Evolutionary conservation across 2,113 vertebrate genomes (phyloP).

Genomic region (Podarcis cretensis): DNA sequence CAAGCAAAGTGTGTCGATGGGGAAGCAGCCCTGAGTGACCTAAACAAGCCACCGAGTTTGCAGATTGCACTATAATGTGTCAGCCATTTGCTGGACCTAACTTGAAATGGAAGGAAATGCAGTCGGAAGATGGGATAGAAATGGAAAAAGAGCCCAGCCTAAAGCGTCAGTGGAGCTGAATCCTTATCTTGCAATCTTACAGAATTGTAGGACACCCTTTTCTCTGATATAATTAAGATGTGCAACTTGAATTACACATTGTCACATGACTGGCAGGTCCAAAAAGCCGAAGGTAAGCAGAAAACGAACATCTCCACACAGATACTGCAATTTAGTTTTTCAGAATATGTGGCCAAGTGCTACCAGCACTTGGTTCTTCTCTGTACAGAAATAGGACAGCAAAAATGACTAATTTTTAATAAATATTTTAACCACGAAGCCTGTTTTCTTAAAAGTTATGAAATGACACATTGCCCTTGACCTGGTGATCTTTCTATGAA

Average conservation of each 20-base stretch:
- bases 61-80: constrained; percentile 31
- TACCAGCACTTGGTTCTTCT: background rate
- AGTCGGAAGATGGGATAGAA: constrained; percentile 36
- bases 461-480: constrained; percentile 2
- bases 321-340: background rate
- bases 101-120: background rate
- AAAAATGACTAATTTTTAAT: constrained; percentile 15
- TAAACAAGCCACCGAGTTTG: constrained; percentile 29
- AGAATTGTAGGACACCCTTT: background rate
- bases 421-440: background rate
- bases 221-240: constrained; percentile 13
- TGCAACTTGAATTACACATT: constrained; percentile 17
- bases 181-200: constrained; percentile 2
- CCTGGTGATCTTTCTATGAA: constrained; percentile 3
- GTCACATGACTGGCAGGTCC: constrained; percentile 35
- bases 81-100: constrained; percentile 42
- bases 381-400: background rate
- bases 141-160: background rate
- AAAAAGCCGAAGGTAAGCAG: constrained; percentile 20
- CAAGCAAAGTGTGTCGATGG: background rate
- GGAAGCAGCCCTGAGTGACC: constrained; percentile 38
- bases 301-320: constrained; percentile 44
- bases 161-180: constrained; percentile 30
- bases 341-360: background rate
- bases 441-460: background rate